Evolutionary conservation across 64 coral and sea anemone species (phyloP).

Genomic region (Exaiptasia diaphana): DNA sequence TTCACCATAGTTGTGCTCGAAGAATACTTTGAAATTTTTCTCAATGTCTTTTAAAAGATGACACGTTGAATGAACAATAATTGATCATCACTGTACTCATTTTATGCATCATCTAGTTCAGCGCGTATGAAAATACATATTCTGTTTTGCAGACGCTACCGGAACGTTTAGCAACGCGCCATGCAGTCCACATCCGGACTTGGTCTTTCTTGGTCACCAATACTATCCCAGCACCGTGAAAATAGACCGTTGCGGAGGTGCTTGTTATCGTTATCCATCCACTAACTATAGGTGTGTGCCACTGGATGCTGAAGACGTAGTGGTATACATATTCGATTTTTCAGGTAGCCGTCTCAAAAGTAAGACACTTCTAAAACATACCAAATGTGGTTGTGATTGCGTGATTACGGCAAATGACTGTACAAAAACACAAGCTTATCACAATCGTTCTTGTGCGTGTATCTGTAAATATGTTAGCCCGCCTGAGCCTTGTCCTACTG

Average conservation of each 20-base stretch:
- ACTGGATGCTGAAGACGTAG: slow-evolving; percentile 16
- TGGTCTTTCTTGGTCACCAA: slow-evolving; percentile 49
- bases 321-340: not conserved
- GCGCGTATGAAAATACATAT: no score
- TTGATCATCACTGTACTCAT: no score
- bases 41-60: no score
- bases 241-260: slow-evolving; percentile 73
- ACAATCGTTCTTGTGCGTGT: slow-evolving; percentile 37
- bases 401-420: slow-evolving; percentile 49
- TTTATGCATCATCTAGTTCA: no score
- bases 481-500: slow-evolving; percentile 20
- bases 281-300: slow-evolving; percentile 49
- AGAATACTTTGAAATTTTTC: no score
- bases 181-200: slow-evolving; percentile 44
- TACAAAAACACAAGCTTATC: slow-evolving; percentile 24
- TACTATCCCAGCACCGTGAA: slow-evolving; percentile 75
- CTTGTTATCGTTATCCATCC: slow-evolving; percentile 18
- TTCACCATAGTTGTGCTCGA: no score
- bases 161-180: no score
- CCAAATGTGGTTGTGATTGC: slow-evolving; percentile 66
- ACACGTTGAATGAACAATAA: no score
- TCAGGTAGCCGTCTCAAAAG: not conserved
- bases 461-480: slow-evolving; percentile 48
- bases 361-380: slow-evolving; percentile 61
- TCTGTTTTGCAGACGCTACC: no score